Percentiles rank a stretch among this genome's conserved stretches.
Conservation (phyloP, 30 jellyfish, hydroid and myxozoan species). For the Hydra vulgaris region DNA sequence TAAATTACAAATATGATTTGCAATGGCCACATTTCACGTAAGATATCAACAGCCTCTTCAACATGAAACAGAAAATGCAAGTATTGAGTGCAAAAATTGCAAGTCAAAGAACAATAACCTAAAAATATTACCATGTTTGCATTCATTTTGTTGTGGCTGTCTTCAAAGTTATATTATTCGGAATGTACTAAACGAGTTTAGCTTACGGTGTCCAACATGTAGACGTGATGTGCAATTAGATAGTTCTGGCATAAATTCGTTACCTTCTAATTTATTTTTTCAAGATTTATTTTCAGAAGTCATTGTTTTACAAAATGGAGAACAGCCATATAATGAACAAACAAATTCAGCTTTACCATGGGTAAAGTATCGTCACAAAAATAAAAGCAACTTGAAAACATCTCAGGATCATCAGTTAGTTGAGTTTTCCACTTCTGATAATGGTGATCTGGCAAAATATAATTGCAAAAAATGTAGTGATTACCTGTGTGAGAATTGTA, state of each 20-base stretch:
- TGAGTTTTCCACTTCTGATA: constrained; percentile 78
- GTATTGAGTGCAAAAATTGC: background rate
- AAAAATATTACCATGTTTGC: constrained; percentile 89
- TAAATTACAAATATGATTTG: background rate
- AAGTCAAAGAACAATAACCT: constrained; percentile 21
- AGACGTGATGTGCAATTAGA: constrained; percentile 78
- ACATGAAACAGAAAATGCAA: background rate
- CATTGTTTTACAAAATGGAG: constrained; percentile 46
- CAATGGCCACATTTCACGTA: constrained; percentile 13
- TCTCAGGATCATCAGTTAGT: background rate
- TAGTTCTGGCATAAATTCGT: constrained; percentile 58
- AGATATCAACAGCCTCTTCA: background rate
- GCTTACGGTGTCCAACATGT: constrained; percentile 79
- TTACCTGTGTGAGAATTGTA: constrained; percentile 79
- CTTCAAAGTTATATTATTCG: constrained; percentile 65
- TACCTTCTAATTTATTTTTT: constrained; percentile 88
- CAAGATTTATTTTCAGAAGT: constrained; percentile 90
- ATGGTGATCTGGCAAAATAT: constrained; percentile 67
- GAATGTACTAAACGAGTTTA: constrained; percentile 49
- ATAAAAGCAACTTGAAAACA: background rate
- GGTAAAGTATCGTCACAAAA: constrained; percentile 3
- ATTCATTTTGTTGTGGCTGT: constrained; percentile 73
- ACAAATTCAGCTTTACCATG: constrained; percentile 16
- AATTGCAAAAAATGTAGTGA: constrained; percentile 89
- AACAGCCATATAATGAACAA: background rate